Conservation (phyloP, 2,888 invertebrate species). For the Diloba caeruleocephala region DNA sequence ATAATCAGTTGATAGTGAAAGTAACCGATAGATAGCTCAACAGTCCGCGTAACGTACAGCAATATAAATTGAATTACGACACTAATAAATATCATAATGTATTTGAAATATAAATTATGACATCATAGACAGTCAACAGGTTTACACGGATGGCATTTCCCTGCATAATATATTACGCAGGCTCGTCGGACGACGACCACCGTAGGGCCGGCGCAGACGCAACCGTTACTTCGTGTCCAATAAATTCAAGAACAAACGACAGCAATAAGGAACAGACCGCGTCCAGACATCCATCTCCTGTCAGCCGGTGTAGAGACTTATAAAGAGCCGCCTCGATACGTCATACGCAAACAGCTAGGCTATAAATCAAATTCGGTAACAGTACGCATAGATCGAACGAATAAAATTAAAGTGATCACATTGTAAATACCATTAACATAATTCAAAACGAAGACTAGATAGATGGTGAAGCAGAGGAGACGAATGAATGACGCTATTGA, state of each 20-base stretch:
- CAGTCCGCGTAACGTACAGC: conserved; percentile 42
- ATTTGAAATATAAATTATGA: conserved; percentile 72
- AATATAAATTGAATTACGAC: conserved; percentile 65
- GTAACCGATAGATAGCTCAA: conserved; percentile 43
- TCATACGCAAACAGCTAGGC: conserved; percentile 66
- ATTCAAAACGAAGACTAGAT: conserved; percentile 68
- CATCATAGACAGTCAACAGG: conserved; percentile 74
- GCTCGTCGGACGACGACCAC: conserved; percentile 63
- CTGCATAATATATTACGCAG: conserved; percentile 71
- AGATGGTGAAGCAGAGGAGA: conserved; percentile 60
- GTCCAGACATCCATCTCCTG: conserved; percentile 81
- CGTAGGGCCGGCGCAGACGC: conserved; percentile 65
- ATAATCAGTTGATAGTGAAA: conserved; percentile 58
- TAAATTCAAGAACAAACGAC: conserved; percentile 85
- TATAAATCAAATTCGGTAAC: conserved; percentile 80
- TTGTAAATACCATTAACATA: conserved; percentile 73
- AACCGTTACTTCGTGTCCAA: conserved; percentile 85
- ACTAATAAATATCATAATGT: conserved; percentile 60
- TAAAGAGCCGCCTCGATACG: conserved; percentile 70
- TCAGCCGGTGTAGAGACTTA: conserved; percentile 67
- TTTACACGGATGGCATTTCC: conserved; percentile 72
- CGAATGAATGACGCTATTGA: conserved; percentile 69
- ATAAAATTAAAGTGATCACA: conserved; percentile 70
- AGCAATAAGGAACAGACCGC: conserved; percentile 78
- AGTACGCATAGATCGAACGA: conserved; percentile 63